phyloP scores from a whole-genome alignment of 2,113 vertebrate genomes.

The Micronycteris hirsuta region DNA sequence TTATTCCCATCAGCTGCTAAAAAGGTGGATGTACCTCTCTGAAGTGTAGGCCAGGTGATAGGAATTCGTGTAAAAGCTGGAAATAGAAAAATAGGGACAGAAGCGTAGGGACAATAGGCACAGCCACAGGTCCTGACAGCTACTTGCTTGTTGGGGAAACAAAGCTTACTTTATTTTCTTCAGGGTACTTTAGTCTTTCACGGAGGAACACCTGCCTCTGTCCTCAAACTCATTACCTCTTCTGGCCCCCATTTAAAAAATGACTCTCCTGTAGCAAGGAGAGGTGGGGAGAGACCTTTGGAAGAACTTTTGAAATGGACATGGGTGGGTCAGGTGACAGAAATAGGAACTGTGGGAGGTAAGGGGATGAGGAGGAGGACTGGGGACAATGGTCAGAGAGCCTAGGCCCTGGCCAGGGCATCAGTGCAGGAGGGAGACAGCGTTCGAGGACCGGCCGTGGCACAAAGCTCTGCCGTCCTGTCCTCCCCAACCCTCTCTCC shows the following conservation, averaged over 20 bases:
- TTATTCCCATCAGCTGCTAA: neutral
- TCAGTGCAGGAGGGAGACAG: neutral
- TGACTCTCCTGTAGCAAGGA: neutral
- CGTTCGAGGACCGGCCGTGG: neutral
- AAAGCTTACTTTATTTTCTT: neutral
- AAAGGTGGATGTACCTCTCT: conserved; percentile 33
- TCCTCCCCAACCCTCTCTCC: neutral
- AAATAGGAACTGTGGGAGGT: neutral
- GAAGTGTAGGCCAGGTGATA: conserved; percentile 2
- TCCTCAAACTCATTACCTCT: neutral
- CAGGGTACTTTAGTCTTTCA: neutral
- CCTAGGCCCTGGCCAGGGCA: neutral
- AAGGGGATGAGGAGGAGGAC: neutral
- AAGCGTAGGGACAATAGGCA: neutral
- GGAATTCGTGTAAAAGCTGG: neutral
- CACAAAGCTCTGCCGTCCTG: neutral
- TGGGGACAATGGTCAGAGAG: neutral
- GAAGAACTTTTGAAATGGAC: neutral
- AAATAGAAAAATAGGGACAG: neutral
- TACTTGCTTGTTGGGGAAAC: neutral
- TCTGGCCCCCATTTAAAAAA: neutral
- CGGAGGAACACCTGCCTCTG: neutral
- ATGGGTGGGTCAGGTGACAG: neutral
- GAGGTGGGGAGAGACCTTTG: neutral
- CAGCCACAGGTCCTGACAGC: neutral